Conservation (phyloP, 2,888 invertebrate species). For the Lycophotia porphyrea region DNA sequence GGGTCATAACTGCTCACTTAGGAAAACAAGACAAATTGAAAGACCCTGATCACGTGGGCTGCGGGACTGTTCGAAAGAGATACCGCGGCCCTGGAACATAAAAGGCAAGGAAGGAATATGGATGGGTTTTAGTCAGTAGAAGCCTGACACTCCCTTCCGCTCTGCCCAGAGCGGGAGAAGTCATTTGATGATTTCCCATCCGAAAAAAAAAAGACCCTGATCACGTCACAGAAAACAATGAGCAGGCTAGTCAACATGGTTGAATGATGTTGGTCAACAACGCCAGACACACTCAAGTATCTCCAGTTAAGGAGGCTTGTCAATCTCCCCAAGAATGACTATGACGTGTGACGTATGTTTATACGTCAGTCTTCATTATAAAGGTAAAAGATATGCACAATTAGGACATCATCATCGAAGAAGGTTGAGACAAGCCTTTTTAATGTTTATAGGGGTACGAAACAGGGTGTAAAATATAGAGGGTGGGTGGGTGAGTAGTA, state of each 20-base stretch:
- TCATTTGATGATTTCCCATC: no score
- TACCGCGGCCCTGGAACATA: no score
- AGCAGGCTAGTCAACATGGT: not conserved
- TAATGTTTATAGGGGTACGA: not conserved
- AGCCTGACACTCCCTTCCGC: no score
- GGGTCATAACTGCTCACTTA: not conserved
- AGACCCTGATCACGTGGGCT: not conserved
- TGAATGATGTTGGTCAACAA: conserved; percentile 11
- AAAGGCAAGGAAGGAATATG: no score
- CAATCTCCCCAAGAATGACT: conserved; percentile 12
- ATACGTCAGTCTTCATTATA: not conserved
- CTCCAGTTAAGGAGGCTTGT: conserved; percentile 17
- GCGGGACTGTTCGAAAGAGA: no score
- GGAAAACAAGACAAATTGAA: no score
- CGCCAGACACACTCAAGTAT: conserved; percentile 39
- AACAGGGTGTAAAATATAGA: not conserved
- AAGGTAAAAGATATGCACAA: not conserved
- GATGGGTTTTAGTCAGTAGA: no score
- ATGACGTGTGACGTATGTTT: not conserved
- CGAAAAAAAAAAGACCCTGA: no score
- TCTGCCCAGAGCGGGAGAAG: no score
- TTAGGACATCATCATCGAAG: no score
- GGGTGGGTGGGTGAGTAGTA: no score
- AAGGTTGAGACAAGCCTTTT: not conserved
- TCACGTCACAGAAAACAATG: not conserved